Base-by-base conservation (phyloP, 2,888 invertebrate species). In the Diachrysia chrysitis region DNA sequence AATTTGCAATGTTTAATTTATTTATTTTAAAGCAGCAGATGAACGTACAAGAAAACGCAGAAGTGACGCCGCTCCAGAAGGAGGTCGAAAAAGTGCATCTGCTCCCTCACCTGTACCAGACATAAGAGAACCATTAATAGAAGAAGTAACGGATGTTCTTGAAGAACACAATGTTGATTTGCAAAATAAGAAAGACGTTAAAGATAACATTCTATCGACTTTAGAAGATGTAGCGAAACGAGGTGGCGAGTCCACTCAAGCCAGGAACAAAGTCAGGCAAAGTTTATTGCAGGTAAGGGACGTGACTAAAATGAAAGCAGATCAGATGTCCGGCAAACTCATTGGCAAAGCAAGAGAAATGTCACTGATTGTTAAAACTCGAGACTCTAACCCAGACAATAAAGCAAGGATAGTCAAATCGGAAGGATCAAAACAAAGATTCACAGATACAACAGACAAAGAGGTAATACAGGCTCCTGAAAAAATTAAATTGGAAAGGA, bases 11-110 rank as follows among this genome's bases (percentile, higher is more conserved):
- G 12, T 51, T 51, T 51, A 21, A n/a, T 21, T 17, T 55, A 2
- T 59, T 59, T 72, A 2, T 78, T 60, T 63, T 51, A 29, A 21
- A 71, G 19, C 19, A 12, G 21, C 67, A 63, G 64, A 59, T 16
- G 37, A 37, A 17, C 16, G 9, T 5, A 42, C 37, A 10, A 29
- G 12, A 54, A 35, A 2, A 1, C 51, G 42, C 1, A 35, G 29
- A 63, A 37, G 7, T 35, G 25, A 63, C 29, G 19, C 14, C 25
- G 23, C n/a, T 1, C 10, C 25, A 7, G 19, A 21, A 32, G 6
- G 9, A 9, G 16, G 3, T 2, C 37, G 46, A 17, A 57, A 10
- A 7, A 53, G 9, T 29, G 10, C 19, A 1, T 14, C 32, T 16
- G 57, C 25, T 16, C 19, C 46, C 25, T 14, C 57, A 4, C 32